Conservation (phyloP, 2,113 vertebrate genomes). For the Stegostoma tigrinum region DNA sequence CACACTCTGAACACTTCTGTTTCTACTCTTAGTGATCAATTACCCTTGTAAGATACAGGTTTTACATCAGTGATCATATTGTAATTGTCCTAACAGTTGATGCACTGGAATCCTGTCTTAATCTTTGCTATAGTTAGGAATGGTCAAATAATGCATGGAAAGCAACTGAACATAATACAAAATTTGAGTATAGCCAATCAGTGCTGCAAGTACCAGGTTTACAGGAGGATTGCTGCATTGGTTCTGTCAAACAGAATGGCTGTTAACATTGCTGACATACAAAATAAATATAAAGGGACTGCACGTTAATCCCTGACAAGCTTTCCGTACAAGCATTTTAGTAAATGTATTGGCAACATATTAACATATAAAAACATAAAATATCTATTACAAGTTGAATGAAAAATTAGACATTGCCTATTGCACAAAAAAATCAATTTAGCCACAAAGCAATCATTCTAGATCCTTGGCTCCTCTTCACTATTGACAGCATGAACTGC, state of each 20-base stretch:
- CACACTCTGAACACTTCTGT: neutral
- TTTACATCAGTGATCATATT: neutral
- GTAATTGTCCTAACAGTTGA: neutral
- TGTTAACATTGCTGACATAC: neutral
- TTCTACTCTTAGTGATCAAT: neutral
- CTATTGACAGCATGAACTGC: conserved; percentile 38
- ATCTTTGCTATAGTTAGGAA: neutral
- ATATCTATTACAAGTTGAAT: conserved; percentile 33
- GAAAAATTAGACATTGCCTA: conserved; percentile 31
- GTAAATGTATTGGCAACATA: neutral
- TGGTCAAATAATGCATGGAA: neutral
- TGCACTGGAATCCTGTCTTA: neutral
- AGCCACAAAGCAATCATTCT: conserved; percentile 37
- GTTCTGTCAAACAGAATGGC: neutral
- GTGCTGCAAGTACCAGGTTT: neutral
- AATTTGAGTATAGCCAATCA: neutral
- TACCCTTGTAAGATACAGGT: neutral
- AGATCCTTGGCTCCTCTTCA: conserved; percentile 34
- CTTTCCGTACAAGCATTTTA: neutral
- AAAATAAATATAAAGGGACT: neutral
- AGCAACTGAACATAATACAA: neutral
- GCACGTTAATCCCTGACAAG: neutral
- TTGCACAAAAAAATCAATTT: conserved; percentile 33
- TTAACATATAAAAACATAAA: conserved; percentile 36
- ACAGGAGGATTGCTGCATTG: neutral